Evolutionary conservation across 1,140 invertebrate genomes (phyloP).

Genomic region (Sogatella furcifera): DNA sequence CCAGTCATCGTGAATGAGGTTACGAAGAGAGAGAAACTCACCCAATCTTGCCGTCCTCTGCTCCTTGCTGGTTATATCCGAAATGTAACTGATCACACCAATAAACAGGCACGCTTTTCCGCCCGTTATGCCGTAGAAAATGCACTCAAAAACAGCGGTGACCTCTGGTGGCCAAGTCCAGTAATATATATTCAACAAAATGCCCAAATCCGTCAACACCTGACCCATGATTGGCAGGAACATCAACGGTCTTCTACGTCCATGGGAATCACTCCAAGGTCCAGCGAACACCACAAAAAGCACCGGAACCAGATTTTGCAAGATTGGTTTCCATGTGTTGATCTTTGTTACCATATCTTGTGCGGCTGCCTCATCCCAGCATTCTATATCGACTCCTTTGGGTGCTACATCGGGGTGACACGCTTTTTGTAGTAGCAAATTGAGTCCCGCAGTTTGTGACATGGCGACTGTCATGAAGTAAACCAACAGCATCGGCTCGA

Average conservation of each 20-base stretch:
- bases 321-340: slow-evolving; percentile 22
- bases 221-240: slow-evolving; percentile 29
- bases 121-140: slow-evolving; percentile 32
- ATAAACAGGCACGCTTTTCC: slow-evolving; percentile 32
- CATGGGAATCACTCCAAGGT: slow-evolving; percentile 24
- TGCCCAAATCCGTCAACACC: slow-evolving; percentile 8
- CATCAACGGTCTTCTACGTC: slow-evolving; percentile 32
- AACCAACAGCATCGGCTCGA: slow-evolving; percentile 19
- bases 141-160: slow-evolving; percentile 28
- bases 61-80: slow-evolving; percentile 27
- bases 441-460: slow-evolving; percentile 9
- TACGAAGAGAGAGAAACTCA: not conserved
- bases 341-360: slow-evolving; percentile 21
- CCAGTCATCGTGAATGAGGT: no score
- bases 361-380: slow-evolving; percentile 17
- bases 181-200: slow-evolving; percentile 14
- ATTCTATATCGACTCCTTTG: not conserved
- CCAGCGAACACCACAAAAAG: slow-evolving; percentile 24
- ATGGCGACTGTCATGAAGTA: slow-evolving; percentile 16
- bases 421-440: slow-evolving; percentile 16
- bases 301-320: slow-evolving; percentile 22
- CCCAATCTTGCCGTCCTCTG: slow-evolving; percentile 31
- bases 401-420: slow-evolving; percentile 9
- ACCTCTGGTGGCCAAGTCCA: slow-evolving; percentile 17
- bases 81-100: slow-evolving; percentile 34